phyloP scores from a whole-genome alignment of 2,113 vertebrate species.

The Apistogramma diplotaenia region DNA sequence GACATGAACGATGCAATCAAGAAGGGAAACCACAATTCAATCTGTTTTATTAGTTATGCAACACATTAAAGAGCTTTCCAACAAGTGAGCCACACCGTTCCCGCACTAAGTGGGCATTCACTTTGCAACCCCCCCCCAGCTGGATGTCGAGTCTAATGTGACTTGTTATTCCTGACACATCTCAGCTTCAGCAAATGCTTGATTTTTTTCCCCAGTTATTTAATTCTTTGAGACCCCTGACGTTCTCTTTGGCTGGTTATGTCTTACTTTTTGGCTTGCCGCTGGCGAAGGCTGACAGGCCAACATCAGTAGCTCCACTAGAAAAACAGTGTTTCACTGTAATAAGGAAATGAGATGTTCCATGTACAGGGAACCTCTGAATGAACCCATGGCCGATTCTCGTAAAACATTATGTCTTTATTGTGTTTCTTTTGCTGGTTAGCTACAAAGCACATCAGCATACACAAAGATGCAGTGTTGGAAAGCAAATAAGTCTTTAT shows the following conservation, averaged over 20 bases:
- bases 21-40: not conserved
- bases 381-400: not conserved
- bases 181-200: slow-evolving; percentile 5
- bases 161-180: slow-evolving; percentile 8
- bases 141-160: slow-evolving; percentile 6
- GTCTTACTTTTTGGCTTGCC: not conserved
- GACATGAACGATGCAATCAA: slow-evolving; percentile 12
- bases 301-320: not conserved
- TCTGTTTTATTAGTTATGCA: slow-evolving; percentile 21
- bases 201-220: not conserved
- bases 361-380: not conserved
- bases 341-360: not conserved
- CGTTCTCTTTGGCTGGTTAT: not conserved
- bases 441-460: too few species aligned
- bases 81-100: not conserved
- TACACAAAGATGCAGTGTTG: too few species aligned
- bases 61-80: slow-evolving; percentile 3
- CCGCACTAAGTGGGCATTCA: slow-evolving; percentile 19
- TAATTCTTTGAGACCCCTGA: not conserved
- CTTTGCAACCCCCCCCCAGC: not conserved
- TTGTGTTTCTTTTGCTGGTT: too few species aligned
- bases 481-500: too few species aligned
- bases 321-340: not conserved
- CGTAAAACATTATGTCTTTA: not conserved
- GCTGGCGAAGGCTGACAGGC: slow-evolving; percentile 5